Percentiles rank a stretch among this genome's conserved stretches.
Evolutionary conservation across 2,113 vertebrate genomes (phyloP).

Genomic region (Macrotis lagotis): DNA sequence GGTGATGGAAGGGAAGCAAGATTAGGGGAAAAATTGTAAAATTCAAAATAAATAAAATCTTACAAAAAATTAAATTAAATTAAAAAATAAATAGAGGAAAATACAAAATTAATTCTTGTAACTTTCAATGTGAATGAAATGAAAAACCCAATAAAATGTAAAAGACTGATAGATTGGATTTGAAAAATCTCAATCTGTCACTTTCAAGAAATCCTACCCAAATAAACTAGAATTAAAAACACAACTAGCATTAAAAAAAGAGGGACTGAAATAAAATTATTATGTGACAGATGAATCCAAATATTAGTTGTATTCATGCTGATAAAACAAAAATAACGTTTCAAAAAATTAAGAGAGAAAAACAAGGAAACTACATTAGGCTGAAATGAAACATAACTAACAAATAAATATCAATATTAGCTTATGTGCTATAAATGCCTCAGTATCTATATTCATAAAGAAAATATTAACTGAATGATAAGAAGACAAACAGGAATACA

Average conservation of each 20-base stretch:
- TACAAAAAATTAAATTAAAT: no score
- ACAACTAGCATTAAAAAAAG: not conserved
- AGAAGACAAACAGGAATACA: not conserved
- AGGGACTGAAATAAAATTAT: not conserved
- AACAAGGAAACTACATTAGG: not conserved
- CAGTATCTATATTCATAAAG: not conserved
- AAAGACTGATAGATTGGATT: not conserved
- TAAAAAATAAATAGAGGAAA: not conserved
- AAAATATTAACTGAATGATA: not conserved
- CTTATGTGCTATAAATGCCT: not conserved
- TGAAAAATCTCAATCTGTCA: not conserved
- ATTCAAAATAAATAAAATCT: no score
- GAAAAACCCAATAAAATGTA: not conserved
- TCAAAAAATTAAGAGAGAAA: not conserved
- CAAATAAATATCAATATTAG: not conserved
- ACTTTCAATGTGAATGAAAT: not conserved
- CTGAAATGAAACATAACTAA: not conserved
- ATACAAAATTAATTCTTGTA: not conserved
- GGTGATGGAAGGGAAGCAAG: no score
- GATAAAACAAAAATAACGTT: not conserved
- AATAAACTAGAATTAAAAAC: no score
- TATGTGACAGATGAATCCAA: not conserved
- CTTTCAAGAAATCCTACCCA: not conserved
- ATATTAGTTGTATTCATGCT: not conserved
- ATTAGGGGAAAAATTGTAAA: no score